Percentiles rank a stretch among this genome's conserved stretches.
phyloP scores from a whole-genome alignment of 1,140 invertebrate genomes.

The Cotesia glomerata region DNA sequence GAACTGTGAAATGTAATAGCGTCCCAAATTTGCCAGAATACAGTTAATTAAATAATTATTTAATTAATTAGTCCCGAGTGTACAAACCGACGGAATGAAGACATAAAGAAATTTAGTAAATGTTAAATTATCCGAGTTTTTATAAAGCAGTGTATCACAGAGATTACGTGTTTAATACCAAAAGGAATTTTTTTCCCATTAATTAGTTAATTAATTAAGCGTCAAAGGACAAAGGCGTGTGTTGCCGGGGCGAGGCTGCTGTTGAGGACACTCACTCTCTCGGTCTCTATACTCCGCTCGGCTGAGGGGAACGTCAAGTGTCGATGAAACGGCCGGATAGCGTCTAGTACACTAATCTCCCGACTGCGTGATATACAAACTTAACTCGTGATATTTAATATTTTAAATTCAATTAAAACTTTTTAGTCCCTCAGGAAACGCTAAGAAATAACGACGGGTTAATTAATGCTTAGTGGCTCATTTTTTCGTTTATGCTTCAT shows the following conservation, averaged over 20 bases:
- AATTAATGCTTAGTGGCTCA: constrained; percentile 14
- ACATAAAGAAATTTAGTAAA: no score
- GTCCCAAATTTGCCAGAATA: no score
- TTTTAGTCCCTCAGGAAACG: constrained; percentile 15
- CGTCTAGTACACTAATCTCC: constrained; percentile 4
- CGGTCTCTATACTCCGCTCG: no score
- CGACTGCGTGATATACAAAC: constrained; percentile 13
- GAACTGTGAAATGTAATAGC: no score
- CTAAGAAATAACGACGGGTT: neutral
- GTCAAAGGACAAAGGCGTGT: constrained; percentile 25
- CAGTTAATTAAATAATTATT: no score
- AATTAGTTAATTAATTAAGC: constrained; percentile 42
- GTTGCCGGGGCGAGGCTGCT: constrained; percentile 1
- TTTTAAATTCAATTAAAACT: constrained; percentile 59
- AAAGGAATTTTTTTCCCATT: constrained; percentile 28
- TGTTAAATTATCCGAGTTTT: neutral
- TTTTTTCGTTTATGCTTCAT: neutral
- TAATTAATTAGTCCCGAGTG: no score
- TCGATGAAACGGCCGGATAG: constrained; percentile 11
- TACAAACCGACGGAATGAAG: no score
- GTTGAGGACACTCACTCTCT: no score
- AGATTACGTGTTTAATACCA: constrained; percentile 16
- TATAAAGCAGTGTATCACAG: neutral
- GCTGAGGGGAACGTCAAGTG: constrained; percentile 12
- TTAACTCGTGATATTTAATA: constrained; percentile 44